Evolutionary conservation across 2,888 invertebrate genomes (phyloP), one percentile per base, ranked within the genome.

Genomic region (Coelopa pilipes): DNA sequence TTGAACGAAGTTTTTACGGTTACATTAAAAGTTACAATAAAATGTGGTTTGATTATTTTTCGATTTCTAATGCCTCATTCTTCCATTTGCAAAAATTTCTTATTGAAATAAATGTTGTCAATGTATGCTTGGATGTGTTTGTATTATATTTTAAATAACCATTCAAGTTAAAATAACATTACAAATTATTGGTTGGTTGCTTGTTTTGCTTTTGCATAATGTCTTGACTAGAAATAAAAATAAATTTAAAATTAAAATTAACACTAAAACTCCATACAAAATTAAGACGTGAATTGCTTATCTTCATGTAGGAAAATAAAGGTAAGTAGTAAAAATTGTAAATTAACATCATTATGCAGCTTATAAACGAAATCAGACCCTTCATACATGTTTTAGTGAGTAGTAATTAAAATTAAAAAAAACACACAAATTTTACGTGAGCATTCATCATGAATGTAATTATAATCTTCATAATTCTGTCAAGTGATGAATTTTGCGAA

Each of bases 141-240:
- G 57, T 17, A 3, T 4, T 59, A 59, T 21, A 59, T 62, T 62
- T 34, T 62, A 34, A 62, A 62, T 62, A 15, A 34, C 15, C 24
- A 62, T 21, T n/a, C 57, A 12, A 19, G 11, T 10, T 12, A 21
- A 21, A 21, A 21, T 59, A 21, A 59, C 34, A 45, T 34, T 19
- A 19, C 49, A 49, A 17, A 24, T 50, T 21, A 50, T 50, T 65
- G 46, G 15, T 59, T 59, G 1, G 19, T 59, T 65, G 46, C 1
- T 47, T 65, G 46, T 49, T 66, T 66, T 66, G 17, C 24, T 60
- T 62, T 62, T 62, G 24, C 60, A 62, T 34, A 4, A 62, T 59
- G 45, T 63, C 65, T 65, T 71, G 71, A 71, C 71, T 71, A 71
- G 71, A 71, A 71, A 71, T 71, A 71, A 63, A 71, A 71, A 60